phyloP scores from a whole-genome alignment of 1,140 invertebrate genomes.

The Ips typographus region DNA sequence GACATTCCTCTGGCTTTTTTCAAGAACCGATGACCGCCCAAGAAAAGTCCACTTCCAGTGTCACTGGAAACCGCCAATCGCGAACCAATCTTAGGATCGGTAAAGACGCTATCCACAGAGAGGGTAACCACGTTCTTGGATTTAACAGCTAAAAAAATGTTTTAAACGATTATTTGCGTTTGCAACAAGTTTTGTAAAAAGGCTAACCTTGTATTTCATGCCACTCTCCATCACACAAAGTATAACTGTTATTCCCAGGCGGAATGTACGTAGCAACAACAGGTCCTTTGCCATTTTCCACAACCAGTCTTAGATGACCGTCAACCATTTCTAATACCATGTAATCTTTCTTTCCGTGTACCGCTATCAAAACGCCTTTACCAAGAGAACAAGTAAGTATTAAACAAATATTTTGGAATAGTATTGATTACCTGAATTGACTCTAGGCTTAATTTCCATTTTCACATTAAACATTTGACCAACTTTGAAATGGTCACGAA shows the following conservation, averaged over 20 bases:
- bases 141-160: constrained; percentile 71
- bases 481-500: constrained; percentile 56
- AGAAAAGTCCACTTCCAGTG: constrained; percentile 82
- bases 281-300: constrained; percentile 82
- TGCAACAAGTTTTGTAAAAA: background rate
- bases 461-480: constrained; percentile 76
- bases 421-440: constrained; percentile 56
- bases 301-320: constrained; percentile 76
- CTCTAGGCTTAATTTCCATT: constrained; percentile 87
- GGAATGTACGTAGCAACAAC: constrained; percentile 75
- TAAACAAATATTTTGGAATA: constrained; percentile 4
- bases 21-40: constrained; percentile 80
- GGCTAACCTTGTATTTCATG: constrained; percentile 79
- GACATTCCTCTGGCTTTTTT: constrained; percentile 57
- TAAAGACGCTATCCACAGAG: constrained; percentile 74
- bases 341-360: constrained; percentile 79
- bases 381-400: background rate
- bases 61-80: constrained; percentile 68
- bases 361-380: constrained; percentile 74
- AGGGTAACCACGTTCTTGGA: constrained; percentile 80
- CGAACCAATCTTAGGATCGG: constrained; percentile 66
- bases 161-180: constrained; percentile 7
- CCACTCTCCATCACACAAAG: constrained; percentile 92
- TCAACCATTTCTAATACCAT: constrained; percentile 86
- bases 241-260: constrained; percentile 70